Conservation (phyloP, 2,888 invertebrate species). For the Pyralis farinalis region DNA sequence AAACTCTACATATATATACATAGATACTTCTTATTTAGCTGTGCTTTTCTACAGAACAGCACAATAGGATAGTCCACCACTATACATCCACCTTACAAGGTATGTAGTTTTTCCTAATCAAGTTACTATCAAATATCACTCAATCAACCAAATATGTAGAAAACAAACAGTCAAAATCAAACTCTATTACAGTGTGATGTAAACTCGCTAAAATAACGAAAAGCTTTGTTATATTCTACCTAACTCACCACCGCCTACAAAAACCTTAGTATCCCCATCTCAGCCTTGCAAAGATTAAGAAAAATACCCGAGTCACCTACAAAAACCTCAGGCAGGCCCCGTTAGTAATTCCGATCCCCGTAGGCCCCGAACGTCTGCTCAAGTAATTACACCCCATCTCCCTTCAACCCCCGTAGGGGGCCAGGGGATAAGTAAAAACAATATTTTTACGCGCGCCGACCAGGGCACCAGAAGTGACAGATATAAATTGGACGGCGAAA, state of each 20-base stretch:
- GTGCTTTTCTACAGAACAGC: too few species aligned
- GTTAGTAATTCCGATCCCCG: constrained; percentile 59
- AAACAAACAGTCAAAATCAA: too few species aligned
- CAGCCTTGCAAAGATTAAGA: constrained; percentile 44
- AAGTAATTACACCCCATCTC: constrained; percentile 66
- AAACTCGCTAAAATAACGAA: not conserved
- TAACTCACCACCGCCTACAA: constrained; percentile 5
- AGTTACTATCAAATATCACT: too few species aligned
- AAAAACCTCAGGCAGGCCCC: constrained; percentile 48
- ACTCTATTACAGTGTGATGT: not conserved
- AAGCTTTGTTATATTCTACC: not conserved
- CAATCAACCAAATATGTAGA: too few species aligned
- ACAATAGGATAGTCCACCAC: too few species aligned
- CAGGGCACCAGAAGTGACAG: constrained; percentile 72
- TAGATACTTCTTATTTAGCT: too few species aligned
- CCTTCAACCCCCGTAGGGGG: constrained; percentile 22
- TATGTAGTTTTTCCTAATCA: too few species aligned
- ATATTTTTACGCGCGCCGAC: constrained; percentile 74
- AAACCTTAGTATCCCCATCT: constrained; percentile 13
- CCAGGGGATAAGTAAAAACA: constrained; percentile 75
- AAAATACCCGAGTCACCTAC: constrained; percentile 55
- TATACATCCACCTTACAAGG: too few species aligned
- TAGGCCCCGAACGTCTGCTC: constrained; percentile 61
- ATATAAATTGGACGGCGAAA: constrained; percentile 72
- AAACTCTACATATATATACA: too few species aligned